Evolutionary conservation across 2,113 vertebrate genomes (phyloP).

Genomic region (Phylloscopus trochilus): DNA sequence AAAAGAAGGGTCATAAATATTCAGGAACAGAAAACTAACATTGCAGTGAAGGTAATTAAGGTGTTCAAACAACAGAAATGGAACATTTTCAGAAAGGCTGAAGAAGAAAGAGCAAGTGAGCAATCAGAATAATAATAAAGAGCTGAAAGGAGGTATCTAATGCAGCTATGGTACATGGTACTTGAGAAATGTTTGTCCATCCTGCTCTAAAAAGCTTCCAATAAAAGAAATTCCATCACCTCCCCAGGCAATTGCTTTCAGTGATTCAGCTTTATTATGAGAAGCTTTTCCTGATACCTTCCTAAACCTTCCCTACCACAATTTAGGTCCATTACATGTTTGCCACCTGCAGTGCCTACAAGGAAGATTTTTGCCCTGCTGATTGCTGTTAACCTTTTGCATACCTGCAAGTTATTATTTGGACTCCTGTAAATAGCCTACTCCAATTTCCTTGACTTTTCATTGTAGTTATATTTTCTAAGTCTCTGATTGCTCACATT

Average conservation of each 20-base stretch:
- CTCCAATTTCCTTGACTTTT: neutral
- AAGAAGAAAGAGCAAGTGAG: neutral
- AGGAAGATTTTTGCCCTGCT: neutral
- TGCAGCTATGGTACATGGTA: neutral
- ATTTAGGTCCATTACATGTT: conserved; percentile 26
- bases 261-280: neutral
- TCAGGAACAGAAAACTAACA: conserved; percentile 4
- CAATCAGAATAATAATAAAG: neutral
- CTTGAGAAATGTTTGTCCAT: neutral
- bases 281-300: conserved; percentile 8
- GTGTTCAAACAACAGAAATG: neutral
- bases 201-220: neutral
- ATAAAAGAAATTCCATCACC: conserved; percentile 24
- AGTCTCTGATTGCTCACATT: conserved; percentile 29
- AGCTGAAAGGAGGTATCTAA: neutral
- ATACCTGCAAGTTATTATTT: conserved; percentile 39
- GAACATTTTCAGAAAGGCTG: neutral
- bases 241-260: conserved; percentile 4
- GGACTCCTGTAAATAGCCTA: neutral
- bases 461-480: neutral
- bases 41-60: neutral
- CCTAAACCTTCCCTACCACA: neutral
- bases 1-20: neutral
- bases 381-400: conserved; percentile 21
- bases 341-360: neutral